Evolutionary conservation across 1,140 invertebrate genomes (phyloP).

Genomic region (Diorhabda elongata): DNA sequence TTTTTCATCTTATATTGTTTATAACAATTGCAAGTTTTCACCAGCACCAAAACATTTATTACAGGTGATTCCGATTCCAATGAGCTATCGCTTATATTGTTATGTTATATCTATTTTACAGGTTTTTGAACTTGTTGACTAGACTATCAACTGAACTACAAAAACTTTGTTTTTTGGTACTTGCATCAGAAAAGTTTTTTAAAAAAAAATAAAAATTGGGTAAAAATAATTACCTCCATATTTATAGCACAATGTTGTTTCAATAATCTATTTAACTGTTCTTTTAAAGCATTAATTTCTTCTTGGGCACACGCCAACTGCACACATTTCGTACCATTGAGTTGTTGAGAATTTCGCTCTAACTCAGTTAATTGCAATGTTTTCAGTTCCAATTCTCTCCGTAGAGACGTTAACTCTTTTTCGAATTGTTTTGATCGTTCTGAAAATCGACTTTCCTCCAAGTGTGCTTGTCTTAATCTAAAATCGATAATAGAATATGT

Average conservation of each 20-base stretch:
- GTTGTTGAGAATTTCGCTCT: constrained; percentile 26
- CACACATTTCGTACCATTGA: constrained; percentile 26
- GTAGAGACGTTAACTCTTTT: constrained; percentile 21
- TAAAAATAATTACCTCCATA: constrained; percentile 23
- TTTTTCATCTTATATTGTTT: no score
- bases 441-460: constrained; percentile 5
- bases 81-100: no score
- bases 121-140: no score
- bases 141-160: no score
- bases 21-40: no score
- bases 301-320: constrained; percentile 34
- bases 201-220: no score
- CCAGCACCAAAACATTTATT: no score
- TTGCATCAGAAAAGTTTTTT: no score
- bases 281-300: constrained; percentile 35
- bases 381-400: constrained; percentile 26
- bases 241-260: constrained; percentile 29
- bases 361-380: constrained; percentile 24
- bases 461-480: constrained; percentile 7
- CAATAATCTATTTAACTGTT: constrained; percentile 33
- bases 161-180: no score
- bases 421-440: constrained; percentile 24
- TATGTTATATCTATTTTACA: no score
- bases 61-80: no score
- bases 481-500: not conserved